Conservation (phyloP, 1,140 invertebrate genomes). For the Oscheius sp. region DNA sequence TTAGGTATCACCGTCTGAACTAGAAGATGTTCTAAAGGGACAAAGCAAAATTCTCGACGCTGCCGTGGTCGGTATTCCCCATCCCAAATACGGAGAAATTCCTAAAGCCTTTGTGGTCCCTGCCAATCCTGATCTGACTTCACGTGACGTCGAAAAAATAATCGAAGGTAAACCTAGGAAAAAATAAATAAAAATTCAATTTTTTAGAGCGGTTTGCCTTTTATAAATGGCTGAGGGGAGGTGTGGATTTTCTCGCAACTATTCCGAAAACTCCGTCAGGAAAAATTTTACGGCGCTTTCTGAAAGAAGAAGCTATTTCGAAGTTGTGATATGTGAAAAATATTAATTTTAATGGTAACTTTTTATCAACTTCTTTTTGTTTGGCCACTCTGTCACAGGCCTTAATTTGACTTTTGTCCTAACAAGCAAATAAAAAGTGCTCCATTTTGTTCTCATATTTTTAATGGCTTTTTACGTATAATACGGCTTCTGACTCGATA, state of each 20-base stretch:
- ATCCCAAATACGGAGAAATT: conserved; percentile 72
- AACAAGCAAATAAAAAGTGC: too few species aligned
- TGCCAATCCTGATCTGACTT: conserved; percentile 62
- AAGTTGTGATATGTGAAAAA: too few species aligned
- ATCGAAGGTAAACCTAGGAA: too few species aligned
- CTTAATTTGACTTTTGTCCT: too few species aligned
- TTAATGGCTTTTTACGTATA: too few species aligned
- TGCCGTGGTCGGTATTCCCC: conserved; percentile 78
- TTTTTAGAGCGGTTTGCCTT: conserved; percentile 41
- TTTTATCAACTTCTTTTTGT: too few species aligned
- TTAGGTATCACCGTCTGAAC: conserved; percentile 78
- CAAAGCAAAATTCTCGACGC: conserved; percentile 74
- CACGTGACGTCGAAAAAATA: conserved; percentile 48
- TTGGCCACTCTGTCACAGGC: too few species aligned
- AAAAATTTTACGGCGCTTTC: conserved; percentile 70
- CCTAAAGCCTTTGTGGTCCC: conserved; percentile 75
- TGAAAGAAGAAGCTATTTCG: conserved; percentile 25
- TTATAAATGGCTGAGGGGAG: conserved; percentile 64
- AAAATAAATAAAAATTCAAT: neutral
- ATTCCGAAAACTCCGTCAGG: conserved; percentile 75
- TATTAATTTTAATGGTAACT: too few species aligned
- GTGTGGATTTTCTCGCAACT: conserved; percentile 69
- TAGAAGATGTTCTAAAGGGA: conserved; percentile 76
- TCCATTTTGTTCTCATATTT: too few species aligned
- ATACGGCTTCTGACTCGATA: too few species aligned